Evolutionary conservation across 2,113 vertebrate species (phyloP), one percentile per base, ranked within the genome.

Genomic region (Lanius collurio): DNA sequence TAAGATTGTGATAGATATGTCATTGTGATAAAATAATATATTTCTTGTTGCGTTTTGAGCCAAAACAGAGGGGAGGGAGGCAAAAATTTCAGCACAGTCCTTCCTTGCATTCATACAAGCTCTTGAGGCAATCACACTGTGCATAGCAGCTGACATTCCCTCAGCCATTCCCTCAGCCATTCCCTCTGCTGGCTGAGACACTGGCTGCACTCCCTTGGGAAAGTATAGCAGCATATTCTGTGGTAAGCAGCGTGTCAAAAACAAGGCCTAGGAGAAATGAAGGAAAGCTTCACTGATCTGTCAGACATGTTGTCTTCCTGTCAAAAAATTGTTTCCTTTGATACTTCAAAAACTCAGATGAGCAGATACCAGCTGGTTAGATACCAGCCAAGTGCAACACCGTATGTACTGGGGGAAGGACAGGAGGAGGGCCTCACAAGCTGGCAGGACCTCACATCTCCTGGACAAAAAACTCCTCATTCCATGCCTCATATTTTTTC

Each of bases 181-280:
- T 75, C 23, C 24, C 35, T 62, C 57, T 17, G 1, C 33, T 5
- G 6, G 28, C 52, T 53, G 39, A 56, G 53, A 60, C 31, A 11
- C 5, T 0, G 3, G 15, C 33, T 59, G 10, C 3, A 0, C 31
- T 52, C 59, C 55, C 16, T 33, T 2, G 8, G 41, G 55, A 67
- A 67, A 27, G 11, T 3, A 16, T 0, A 74, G 37, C 46, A 37
- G 47, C 30, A 53, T 0, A 1, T 12, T 47, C 27, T 44, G 18
- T 46, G n/a, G 11, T 41, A 78, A 94, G 71, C 57, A 31, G 1
- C 0, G 21, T 41, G 26, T 21, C 27, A 87, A 87, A 88, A 87
- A 60, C 35, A 82, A 69, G 12, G 42, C 28, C n/a, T 60, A 27
- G 13, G 21, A 52, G 76, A 74, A 80, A 80, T 57, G 39, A 41